A percentile compares a stretch with the other conserved stretches of the same genome.
Evolutionary conservation across 2,113 vertebrate genomes (phyloP).

Genomic region (Pycnonotus jocosus): DNA sequence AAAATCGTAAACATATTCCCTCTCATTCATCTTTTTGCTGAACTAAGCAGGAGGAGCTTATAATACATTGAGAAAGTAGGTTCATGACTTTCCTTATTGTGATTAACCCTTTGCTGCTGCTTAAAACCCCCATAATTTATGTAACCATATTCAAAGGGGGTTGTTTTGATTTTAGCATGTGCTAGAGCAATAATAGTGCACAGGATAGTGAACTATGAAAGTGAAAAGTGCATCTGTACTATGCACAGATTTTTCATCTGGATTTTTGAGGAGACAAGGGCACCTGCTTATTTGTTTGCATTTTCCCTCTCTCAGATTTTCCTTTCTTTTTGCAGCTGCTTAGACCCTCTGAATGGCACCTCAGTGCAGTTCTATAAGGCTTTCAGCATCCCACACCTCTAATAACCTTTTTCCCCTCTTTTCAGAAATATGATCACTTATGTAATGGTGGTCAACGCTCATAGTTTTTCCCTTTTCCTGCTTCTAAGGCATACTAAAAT

Average conservation of each 20-base stretch:
- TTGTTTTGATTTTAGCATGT: neutral
- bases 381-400: accelerated
- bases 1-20: neutral
- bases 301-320: neutral
- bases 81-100: neutral
- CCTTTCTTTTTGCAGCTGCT: neutral
- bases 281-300: neutral
- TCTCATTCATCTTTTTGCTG: slow-evolving; percentile 6
- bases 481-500: neutral
- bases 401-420: accelerated
- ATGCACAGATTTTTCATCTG: neutral
- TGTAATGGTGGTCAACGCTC: neutral
- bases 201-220: neutral
- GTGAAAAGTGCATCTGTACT: neutral
- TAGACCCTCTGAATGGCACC: neutral
- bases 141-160: accelerated
- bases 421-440: neutral
- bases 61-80: neutral
- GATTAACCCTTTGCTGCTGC: accelerated
- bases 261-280: neutral
- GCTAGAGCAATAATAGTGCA: neutral
- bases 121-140: neutral
- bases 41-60: neutral
- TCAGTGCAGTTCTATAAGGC: accelerated
- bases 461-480: neutral